Base-by-base conservation (phyloP, 1,140 invertebrate species). In the Diorhabda carinulata region DNA sequence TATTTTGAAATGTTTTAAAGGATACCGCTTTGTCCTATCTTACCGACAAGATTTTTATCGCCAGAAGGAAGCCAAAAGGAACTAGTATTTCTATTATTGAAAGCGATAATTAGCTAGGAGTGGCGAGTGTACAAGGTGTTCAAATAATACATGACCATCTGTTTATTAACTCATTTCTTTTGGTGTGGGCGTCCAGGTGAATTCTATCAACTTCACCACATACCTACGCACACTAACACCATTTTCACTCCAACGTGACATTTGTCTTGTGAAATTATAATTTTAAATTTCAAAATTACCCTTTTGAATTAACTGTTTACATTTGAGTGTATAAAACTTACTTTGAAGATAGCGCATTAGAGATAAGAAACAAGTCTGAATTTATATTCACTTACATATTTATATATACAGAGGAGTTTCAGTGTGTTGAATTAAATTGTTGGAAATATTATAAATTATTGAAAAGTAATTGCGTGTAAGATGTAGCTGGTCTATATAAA, bases 151-250 rank as follows among this genome's bases (percentile, higher is more conserved):
- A n/a, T n/a, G 47, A 52, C 47, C 47, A 52, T 52, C 47, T 52
- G 47, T 52, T 25, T 52, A 52, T 52, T 52, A 52, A 52, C n/a
- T 52, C 47, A 52, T 52, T 52, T 52, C 47, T 52, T 52, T 52
- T 52, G n/a, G 47, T 52, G 47, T 52, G n/a, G 47, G 47, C 47
- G 47, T 52, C 47, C 47, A 52, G 47, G 47, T 52, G 47, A 52
- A 52, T 52, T 8, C 25, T 25, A 25, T 25, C 25, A 25, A 25
- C 25, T 25, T 25, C 25, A 25, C 25, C 25, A 25, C 25, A 25
- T 25, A 25, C 25, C 25, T 25, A 25, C 47, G 6, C n/a, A 52
- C 4, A 52, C 47, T 3, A 8, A 52, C n/a, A 8, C 47, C n/a
- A n/a, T 8, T n/a, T 52, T 52, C 47, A n/a, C n/a, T 52, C n/a